Percentiles rank a stretch among this genome's conserved stretches.
These are phyloP conservation scores for Polypedilum pembai DNA, from an alignment of 1,140 invertebrate genomes.

Conservation along the genomic window DNA sequence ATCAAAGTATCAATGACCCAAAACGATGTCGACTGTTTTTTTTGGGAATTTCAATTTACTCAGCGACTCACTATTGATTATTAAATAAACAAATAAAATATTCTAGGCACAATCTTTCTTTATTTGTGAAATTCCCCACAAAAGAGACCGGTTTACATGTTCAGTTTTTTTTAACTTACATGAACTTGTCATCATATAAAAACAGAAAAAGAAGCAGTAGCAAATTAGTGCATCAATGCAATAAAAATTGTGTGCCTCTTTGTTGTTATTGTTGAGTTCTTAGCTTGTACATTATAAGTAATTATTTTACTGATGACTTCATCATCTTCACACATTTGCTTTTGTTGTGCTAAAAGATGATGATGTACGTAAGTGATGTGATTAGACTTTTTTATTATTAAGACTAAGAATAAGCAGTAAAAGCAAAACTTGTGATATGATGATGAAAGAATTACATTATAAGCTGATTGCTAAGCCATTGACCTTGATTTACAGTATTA, in stretches of 20 bases:
- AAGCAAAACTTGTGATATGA: neutral
- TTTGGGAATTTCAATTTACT: neutral
- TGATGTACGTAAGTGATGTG: neutral
- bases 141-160: too few species aligned
- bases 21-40: neutral
- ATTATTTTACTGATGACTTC: neutral
- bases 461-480: neutral
- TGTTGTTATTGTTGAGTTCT: too few species aligned
- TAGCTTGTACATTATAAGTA: too few species aligned
- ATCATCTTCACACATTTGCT: neutral
- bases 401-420: neutral
- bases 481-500: constrained; percentile 3
- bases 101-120: too few species aligned
- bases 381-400: neutral
- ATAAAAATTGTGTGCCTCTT: too few species aligned
- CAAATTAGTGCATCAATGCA: too few species aligned
- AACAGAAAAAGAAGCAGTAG: too few species aligned
- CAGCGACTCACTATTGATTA: too few species aligned
- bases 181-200: too few species aligned
- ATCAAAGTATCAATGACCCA: neutral
- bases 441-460: neutral
- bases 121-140: too few species aligned
- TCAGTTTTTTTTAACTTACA: too few species aligned
- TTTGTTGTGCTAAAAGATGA: neutral
- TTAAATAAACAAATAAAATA: too few species aligned